Conservation (phyloP, 1,140 invertebrate species). For the Charaxes varanes region DNA sequence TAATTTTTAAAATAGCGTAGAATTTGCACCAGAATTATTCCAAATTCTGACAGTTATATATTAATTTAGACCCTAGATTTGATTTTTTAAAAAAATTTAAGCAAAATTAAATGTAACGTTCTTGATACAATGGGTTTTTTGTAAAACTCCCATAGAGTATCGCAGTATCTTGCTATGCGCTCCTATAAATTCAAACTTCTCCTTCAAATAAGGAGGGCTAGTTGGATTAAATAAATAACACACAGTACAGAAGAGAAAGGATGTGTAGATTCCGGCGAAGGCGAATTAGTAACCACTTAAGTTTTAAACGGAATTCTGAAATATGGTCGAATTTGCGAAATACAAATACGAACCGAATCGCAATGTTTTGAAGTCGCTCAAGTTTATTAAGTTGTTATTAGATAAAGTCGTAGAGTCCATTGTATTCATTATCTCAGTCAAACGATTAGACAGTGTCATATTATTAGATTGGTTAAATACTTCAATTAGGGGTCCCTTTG, state of each 20-base stretch:
- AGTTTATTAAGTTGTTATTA: conserved; percentile 11
- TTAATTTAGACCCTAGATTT: background rate
- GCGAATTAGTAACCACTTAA: too few relatives aligned
- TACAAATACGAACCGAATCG: conserved; percentile 13
- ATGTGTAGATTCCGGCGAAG: too few relatives aligned
- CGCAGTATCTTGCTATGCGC: background rate
- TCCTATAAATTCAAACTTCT: background rate
- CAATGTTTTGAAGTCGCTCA: conserved; percentile 11
- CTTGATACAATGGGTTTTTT: background rate
- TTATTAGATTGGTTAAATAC: too few relatives aligned
- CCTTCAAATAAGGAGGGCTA: background rate
- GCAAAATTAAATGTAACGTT: background rate
- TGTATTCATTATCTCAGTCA: too few relatives aligned
- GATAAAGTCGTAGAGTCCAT: too few relatives aligned
- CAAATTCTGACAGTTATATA: background rate
- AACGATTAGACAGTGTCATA: too few relatives aligned
- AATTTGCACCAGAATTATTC: too few relatives aligned
- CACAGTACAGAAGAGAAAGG: background rate
- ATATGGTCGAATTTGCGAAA: conserved; percentile 7
- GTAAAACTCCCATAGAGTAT: background rate
- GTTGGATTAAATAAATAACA: background rate
- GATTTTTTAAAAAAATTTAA: background rate
- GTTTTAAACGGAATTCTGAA: conserved; percentile 6
- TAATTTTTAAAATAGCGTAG: too few relatives aligned
- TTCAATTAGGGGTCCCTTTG: too few relatives aligned